Evolutionary conservation across 2,888 invertebrate species (phyloP).

Genomic region (Thalpophila matura): DNA sequence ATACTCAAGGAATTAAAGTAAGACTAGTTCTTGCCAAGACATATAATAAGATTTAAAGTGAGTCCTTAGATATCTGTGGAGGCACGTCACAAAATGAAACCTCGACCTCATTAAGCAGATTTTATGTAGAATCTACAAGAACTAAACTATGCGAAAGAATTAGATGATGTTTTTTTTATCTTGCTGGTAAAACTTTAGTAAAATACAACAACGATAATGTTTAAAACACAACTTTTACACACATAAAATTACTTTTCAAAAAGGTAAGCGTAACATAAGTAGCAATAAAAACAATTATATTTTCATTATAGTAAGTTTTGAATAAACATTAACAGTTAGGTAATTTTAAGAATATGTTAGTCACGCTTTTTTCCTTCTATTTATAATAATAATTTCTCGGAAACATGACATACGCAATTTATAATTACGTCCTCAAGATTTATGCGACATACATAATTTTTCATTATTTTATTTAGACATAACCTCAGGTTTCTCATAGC

Average conservation of each 20-base stretch:
- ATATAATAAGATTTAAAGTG: no score
- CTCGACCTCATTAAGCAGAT: no score
- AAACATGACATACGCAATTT: neutral
- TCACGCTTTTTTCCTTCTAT: slow-evolving; percentile 50
- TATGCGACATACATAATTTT: neutral
- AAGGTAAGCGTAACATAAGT: neutral
- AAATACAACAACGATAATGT: neutral
- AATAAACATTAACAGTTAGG: slow-evolving; percentile 29
- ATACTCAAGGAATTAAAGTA: no score
- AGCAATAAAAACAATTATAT: neutral
- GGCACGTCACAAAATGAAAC: no score
- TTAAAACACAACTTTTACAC: neutral
- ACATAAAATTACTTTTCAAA: neutral
- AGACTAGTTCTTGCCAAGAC: no score
- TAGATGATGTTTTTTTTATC: no score
- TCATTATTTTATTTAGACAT: neutral
- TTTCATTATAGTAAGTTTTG: slow-evolving; percentile 1
- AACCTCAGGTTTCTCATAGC: no score
- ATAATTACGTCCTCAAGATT: neutral
- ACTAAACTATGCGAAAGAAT: no score
- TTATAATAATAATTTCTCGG: slow-evolving; percentile 4
- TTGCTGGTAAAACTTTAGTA: no score
- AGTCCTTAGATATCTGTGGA: no score
- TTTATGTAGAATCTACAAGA: no score
- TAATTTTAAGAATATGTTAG: slow-evolving; percentile 35